Base-by-base conservation (phyloP, 2,113 vertebrate genomes). In the Actenoides hombroni region DNA sequence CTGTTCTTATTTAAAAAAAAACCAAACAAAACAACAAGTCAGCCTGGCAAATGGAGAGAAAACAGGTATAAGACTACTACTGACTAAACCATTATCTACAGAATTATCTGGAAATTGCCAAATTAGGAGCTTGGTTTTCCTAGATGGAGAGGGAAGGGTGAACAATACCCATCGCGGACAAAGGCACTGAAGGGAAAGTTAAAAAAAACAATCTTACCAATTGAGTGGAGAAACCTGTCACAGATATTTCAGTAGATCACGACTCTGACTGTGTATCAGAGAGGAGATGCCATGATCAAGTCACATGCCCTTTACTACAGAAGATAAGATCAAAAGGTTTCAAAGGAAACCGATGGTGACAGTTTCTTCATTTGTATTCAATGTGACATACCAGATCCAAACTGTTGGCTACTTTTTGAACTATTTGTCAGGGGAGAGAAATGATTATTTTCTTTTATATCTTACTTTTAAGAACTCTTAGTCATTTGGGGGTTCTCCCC, bases 321-420 rank as follows among this genome's bases (percentile, higher is more conserved):
- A 98, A 98, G 97, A 88, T 97, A 96, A 98, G 97, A 98, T 98
- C 98, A 98, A 98, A 98, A 97, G 97, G 88, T 97, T 98, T 97
- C 97, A 97, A 98, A 97, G 97, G 91, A 98, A 98, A 98, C 98
- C 44, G 84, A 97, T 94, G 97, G 98, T 97, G 98, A 98, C 98
- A 98, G 98, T 86, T 93, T 96, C 98, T 98, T 98, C 95, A 98
- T 98, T 98, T 98, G 98, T 98, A 98, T 98, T 98, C 98, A 97
- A 96, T 75, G 84, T 98, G 97, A 98, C 96, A 94, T 93, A 96
- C 96, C 98, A 97, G 96, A 98, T 98, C 98, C 97, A 98, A 98
- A 99, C 98, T 97, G 97, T 93, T 97, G 98, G 97, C 95, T 95
- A 97, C 76, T 97, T 97, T 97, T 98, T 98, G 98, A 99, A 99